Evolutionary conservation across 2,113 vertebrate species (phyloP).

Genomic region (Aegypius monachus): DNA sequence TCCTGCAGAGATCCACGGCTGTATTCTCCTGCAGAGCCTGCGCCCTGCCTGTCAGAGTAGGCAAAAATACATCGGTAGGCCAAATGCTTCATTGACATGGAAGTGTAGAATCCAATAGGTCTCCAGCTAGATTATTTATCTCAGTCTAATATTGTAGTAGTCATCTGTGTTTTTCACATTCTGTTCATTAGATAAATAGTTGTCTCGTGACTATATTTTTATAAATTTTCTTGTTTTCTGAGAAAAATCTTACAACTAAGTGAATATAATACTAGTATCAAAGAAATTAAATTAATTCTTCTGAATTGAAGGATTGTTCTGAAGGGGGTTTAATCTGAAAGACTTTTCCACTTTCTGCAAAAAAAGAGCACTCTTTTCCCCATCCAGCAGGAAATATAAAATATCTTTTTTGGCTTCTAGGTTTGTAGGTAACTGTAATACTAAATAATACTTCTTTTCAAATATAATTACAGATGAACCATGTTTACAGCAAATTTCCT

Average conservation of each 20-base stretch:
- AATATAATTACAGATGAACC: conserved; percentile 66
- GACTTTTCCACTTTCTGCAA: not conserved
- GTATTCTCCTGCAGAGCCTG: conserved; percentile 69
- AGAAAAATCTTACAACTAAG: not conserved
- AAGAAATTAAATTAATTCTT: not conserved
- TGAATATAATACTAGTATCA: not conserved
- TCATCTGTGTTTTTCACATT: not conserved
- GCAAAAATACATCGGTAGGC: conserved; percentile 58
- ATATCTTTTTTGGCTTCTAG: conserved; percentile 27
- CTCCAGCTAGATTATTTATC: conserved; percentile 44
- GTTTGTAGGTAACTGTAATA: conserved; percentile 66
- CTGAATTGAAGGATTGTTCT: not conserved
- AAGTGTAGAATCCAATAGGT: conserved; percentile 55
- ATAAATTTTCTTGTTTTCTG: not conserved
- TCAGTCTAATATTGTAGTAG: not conserved
- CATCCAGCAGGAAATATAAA: not conserved
- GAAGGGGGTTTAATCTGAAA: not conserved
- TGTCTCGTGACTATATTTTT: not conserved
- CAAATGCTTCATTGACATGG: conserved; percentile 69
- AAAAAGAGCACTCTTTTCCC: not conserved
- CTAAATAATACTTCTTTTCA: conserved; percentile 49
- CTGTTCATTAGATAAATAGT: not conserved
- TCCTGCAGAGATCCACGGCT: conserved; percentile 72
- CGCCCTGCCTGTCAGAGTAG: conserved; percentile 71
- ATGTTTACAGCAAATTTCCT: conserved; percentile 62